These are phyloP conservation scores for Eubucco bourcierii DNA, from an alignment of 2,113 vertebrate species.

Conservation along the genomic window DNA sequence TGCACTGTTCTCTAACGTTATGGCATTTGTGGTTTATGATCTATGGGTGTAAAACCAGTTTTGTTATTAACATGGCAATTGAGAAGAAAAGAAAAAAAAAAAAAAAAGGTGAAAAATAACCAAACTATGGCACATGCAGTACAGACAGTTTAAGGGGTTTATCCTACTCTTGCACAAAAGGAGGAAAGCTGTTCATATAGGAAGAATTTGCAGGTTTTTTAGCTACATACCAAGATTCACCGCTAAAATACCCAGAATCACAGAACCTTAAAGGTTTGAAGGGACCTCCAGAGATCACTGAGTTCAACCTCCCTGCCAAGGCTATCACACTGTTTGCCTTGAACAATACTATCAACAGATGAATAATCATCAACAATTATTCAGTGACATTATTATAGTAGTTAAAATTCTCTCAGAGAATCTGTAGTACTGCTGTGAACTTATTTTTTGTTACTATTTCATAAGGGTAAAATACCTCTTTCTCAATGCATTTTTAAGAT, in stretches of 20 bases:
- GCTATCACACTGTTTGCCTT: not conserved
- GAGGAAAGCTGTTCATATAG: not conserved
- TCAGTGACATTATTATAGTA: not conserved
- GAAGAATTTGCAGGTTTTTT: not conserved
- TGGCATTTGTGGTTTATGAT: not conserved
- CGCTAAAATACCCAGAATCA: not conserved
- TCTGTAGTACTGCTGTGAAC: not conserved
- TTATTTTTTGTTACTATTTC: not conserved
- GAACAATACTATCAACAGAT: not conserved
- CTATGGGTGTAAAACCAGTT: not conserved
- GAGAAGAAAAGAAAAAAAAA: no score
- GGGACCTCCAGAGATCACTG: no score
- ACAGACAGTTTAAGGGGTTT: not conserved
- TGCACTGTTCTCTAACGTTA: not conserved
- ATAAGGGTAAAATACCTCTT: not conserved
- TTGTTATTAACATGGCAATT: not conserved
- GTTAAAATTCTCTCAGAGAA: not conserved
- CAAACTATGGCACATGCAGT: not conserved
- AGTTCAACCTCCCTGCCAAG: no score
- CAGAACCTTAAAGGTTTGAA: no score
- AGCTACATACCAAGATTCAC: not conserved
- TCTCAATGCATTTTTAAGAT: not conserved
- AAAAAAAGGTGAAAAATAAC: no score
- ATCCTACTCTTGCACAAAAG: not conserved
- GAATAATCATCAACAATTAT: not conserved